Evolutionary conservation across 2,113 vertebrate species (phyloP).

Genomic region (Mesoclemmys tuberculata): DNA sequence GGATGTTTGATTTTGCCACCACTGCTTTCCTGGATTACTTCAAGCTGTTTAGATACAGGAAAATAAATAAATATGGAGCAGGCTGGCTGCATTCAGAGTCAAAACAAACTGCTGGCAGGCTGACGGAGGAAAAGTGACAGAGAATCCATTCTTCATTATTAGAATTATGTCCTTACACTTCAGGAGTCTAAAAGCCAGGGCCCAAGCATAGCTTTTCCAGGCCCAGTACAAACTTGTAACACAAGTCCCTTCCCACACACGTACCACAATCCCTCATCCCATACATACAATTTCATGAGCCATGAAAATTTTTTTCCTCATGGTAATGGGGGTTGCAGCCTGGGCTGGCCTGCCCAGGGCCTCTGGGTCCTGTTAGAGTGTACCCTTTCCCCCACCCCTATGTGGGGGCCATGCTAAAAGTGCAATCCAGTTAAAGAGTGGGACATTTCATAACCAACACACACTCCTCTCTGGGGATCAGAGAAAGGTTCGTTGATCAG

Average conservation of each 20-base stretch:
- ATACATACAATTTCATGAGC: too few species aligned
- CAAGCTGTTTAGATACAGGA: conserved; percentile 71
- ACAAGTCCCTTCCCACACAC: too few species aligned
- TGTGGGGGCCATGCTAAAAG: too few species aligned
- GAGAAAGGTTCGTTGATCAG: not conserved
- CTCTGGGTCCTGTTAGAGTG: too few species aligned
- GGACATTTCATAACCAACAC: not conserved
- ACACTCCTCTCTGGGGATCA: not conserved
- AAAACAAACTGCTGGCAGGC: conserved; percentile 39
- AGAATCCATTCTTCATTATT: not conserved
- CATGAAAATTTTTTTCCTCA: too few species aligned
- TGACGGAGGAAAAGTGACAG: conserved; percentile 31
- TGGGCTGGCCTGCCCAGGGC: too few species aligned
- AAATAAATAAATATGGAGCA: conserved; percentile 67
- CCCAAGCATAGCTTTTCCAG: too few species aligned
- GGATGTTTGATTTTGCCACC: conserved; percentile 74
- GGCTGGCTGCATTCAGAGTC: conserved; percentile 49
- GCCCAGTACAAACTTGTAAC: too few species aligned
- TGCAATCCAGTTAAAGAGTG: not conserved
- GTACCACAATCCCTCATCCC: too few species aligned
- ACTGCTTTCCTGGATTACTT: conserved; percentile 71
- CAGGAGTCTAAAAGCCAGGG: not conserved
- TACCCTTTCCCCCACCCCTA: too few species aligned
- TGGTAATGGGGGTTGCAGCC: too few species aligned
- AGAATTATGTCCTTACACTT: not conserved